phyloP scores from a whole-genome alignment of 2,888 invertebrate genomes.

The Brenthis daphne region DNA sequence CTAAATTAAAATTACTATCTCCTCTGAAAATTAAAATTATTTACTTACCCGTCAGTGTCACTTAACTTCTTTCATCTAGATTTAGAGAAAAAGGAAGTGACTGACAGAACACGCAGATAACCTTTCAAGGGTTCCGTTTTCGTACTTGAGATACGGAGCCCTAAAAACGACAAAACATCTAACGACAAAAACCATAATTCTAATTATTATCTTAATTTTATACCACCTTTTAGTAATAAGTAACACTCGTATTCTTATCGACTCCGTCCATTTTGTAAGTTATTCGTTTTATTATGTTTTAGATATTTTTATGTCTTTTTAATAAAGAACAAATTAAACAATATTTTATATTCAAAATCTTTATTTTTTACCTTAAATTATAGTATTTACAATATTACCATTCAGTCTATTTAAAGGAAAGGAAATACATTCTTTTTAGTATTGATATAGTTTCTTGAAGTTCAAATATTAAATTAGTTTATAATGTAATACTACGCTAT shows the following conservation, averaged over 20 bases:
- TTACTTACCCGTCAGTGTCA: no score
- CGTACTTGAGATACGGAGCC: no score
- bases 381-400: conserved; percentile 9
- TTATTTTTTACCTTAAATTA: conserved; percentile 19
- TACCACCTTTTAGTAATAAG: conserved; percentile 1
- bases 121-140: no score
- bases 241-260: conserved; percentile 1
- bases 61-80: no score
- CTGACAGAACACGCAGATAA: no score
- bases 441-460: no score
- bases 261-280: conserved; percentile 35
- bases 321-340: conserved; percentile 24
- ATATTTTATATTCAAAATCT: conserved; percentile 32
- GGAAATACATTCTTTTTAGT: neutral
- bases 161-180: no score
- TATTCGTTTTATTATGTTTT: conserved; percentile 14
- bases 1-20: no score
- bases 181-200: neutral
- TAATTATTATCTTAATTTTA: neutral
- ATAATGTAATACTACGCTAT: no score
- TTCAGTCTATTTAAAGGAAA: conserved; percentile 7
- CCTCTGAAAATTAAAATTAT: no score
- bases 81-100: no score
- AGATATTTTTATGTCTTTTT: neutral
- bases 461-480: no score